Evolutionary conservation across 2,888 invertebrate species (phyloP).

Genomic region (Coleophora deauratella): DNA sequence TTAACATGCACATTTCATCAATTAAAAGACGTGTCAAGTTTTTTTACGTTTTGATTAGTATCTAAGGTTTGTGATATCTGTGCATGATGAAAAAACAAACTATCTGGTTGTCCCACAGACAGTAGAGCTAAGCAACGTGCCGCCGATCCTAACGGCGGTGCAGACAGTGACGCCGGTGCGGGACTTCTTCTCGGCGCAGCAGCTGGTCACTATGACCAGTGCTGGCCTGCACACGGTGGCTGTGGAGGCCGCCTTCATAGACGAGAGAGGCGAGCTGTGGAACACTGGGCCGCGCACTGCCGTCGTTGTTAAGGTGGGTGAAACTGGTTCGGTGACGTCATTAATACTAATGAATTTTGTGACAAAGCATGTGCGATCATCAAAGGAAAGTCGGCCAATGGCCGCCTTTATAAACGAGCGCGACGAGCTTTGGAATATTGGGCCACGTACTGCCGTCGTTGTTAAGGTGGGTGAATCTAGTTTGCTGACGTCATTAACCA

Average conservation of each 20-base stretch:
- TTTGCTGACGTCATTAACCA: too few species aligned
- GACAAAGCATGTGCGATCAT: too few species aligned
- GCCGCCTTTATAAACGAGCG: constrained; percentile 89
- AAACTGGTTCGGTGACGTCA: too few species aligned
- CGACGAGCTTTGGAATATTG: constrained; percentile 92
- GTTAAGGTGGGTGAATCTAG: constrained; percentile 73
- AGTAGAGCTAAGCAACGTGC: constrained; percentile 48
- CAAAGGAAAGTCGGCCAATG: too few species aligned
- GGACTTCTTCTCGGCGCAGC: constrained; percentile 95
- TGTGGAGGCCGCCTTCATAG: constrained; percentile 89
- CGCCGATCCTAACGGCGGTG: constrained; percentile 72
- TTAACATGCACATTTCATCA: too few species aligned
- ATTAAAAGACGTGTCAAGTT: too few species aligned
- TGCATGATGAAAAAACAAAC: too few species aligned
- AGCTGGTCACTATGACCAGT: constrained; percentile 80
- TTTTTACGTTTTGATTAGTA: too few species aligned
- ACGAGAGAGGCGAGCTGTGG: constrained; percentile 89
- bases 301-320: constrained; percentile 79
- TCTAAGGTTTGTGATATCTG: too few species aligned
- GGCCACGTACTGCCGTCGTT: constrained; percentile 84
- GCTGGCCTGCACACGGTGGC: constrained; percentile 76
- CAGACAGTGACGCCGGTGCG: constrained; percentile 92
- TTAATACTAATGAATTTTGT: too few species aligned
- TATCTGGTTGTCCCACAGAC: constrained; percentile 26
- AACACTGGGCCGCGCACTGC: constrained; percentile 89